Evolutionary conservation across 2,888 invertebrate species (phyloP).

Genomic region (Eupithecia abbreviata): DNA sequence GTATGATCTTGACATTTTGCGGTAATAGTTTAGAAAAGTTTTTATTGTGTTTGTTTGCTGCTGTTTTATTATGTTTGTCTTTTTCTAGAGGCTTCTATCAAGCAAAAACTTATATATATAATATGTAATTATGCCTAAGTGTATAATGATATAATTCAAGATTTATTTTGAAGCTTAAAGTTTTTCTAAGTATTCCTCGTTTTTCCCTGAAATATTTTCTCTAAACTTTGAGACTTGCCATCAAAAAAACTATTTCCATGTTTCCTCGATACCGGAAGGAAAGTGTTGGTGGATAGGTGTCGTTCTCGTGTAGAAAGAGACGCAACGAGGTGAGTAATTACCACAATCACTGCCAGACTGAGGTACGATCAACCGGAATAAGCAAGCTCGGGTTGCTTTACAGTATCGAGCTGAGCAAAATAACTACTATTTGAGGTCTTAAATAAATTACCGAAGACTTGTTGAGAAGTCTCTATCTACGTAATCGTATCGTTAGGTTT

Average conservation of each 20-base stretch:
- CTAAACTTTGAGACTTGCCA: background rate
- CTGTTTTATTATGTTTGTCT: background rate
- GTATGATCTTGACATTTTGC: background rate
- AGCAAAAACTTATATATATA: background rate
- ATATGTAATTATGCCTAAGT: too few species aligned
- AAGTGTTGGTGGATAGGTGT: conserved; percentile 37
- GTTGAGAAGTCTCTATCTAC: background rate
- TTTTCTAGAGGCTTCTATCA: background rate
- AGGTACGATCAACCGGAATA: conserved; percentile 27
- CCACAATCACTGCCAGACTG: conserved; percentile 66
- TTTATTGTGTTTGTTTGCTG: background rate
- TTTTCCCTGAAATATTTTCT: background rate
- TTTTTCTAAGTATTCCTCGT: background rate
- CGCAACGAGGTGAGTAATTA: conserved; percentile 75
- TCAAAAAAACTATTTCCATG: background rate
- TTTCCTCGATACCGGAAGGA: background rate
- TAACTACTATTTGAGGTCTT: background rate
- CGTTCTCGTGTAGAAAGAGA: conserved; percentile 58
- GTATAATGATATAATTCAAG: too few species aligned
- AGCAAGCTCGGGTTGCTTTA: conserved; percentile 20
- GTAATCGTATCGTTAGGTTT: background rate
- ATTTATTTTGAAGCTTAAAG: background rate
- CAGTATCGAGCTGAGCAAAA: conserved; percentile 5
- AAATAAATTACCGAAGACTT: conserved; percentile 1
- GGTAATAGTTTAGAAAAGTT: background rate